Conservation (phyloP, 2,797 vertebrate genomes). For the Choloepus didactylus region DNA sequence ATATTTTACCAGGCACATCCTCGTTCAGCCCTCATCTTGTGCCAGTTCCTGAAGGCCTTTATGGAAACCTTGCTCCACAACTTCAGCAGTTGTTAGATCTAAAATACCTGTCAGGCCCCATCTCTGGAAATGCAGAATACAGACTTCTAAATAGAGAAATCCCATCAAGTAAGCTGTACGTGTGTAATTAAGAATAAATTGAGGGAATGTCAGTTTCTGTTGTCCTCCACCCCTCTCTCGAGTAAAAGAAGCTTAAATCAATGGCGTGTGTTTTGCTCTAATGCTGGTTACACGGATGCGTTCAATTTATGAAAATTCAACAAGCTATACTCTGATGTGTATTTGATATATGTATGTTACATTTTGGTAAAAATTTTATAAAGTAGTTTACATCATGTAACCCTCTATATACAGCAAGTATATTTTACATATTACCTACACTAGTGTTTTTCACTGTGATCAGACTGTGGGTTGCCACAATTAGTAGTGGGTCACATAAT, state of each 20-base stretch:
- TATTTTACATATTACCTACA: conserved; percentile 20
- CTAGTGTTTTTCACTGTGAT: neutral
- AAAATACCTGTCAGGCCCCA: conserved; percentile 48
- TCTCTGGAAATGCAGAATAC: conserved; percentile 53
- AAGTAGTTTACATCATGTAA: conserved; percentile 11
- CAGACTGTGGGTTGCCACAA: neutral
- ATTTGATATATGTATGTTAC: neutral
- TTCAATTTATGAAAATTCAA: conserved; percentile 64
- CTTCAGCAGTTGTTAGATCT: neutral
- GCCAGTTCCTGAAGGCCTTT: conserved; percentile 21
- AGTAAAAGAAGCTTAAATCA: conserved; percentile 62
- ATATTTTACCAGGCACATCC: conserved; percentile 61
- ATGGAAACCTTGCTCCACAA: conserved; percentile 61
- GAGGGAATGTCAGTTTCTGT: conserved; percentile 4
- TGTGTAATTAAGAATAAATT: conserved; percentile 24
- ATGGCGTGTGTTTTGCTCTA: conserved; percentile 32
- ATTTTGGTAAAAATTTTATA: neutral
- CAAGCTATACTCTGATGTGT: neutral
- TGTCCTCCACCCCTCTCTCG: neutral
- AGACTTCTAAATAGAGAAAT: neutral
- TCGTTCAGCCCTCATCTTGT: conserved; percentile 62
- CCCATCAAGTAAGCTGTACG: neutral
- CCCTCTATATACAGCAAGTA: conserved; percentile 42
- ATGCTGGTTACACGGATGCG: neutral
- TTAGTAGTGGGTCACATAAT: neutral